These are phyloP conservation scores for Tinea trinotella DNA, from an alignment of 2,888 invertebrate genomes.

Conservation along the genomic window DNA sequence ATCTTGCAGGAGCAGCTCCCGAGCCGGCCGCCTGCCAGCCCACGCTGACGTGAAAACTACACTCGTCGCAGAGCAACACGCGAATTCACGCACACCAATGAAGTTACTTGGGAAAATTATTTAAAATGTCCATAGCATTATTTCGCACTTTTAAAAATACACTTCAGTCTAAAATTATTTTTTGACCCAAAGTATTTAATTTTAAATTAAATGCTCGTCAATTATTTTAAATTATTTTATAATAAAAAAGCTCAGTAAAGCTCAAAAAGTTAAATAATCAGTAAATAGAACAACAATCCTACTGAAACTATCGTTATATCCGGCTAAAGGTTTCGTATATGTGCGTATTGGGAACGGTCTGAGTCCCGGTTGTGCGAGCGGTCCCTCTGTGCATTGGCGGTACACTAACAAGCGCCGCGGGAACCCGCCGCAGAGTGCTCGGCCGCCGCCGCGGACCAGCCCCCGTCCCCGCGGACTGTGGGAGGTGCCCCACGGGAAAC, in stretches of 20 bases:
- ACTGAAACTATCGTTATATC: not conserved
- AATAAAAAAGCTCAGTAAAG: not conserved
- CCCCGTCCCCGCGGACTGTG: conserved; percentile 67
- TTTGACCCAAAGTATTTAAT: not conserved
- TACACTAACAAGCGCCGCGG: conserved; percentile 72
- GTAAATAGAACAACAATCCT: not conserved
- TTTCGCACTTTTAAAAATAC: not conserved
- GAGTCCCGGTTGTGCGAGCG: conserved; percentile 67
- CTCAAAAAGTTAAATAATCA: too few relatives aligned
- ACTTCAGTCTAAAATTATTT: not conserved
- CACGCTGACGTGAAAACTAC: conserved; percentile 35
- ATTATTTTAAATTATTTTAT: not conserved
- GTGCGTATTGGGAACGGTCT: conserved; percentile 43
- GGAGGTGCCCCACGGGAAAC: conserved; percentile 68
- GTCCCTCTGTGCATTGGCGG: conserved; percentile 72
- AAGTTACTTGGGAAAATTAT: not conserved
- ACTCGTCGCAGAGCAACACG: not conserved
- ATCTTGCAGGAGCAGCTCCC: conserved; percentile 55
- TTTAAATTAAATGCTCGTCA: not conserved
- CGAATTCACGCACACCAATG: not conserved
- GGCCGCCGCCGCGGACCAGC: conserved; percentile 68
- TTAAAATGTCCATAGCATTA: not conserved
- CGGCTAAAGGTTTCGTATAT: conserved; percentile 39
- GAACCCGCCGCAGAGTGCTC: conserved; percentile 63
- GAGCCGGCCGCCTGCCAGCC: conserved; percentile 40